phyloP scores from a whole-genome alignment of 1,140 invertebrate species.

The Potamilus streckersoni region DNA sequence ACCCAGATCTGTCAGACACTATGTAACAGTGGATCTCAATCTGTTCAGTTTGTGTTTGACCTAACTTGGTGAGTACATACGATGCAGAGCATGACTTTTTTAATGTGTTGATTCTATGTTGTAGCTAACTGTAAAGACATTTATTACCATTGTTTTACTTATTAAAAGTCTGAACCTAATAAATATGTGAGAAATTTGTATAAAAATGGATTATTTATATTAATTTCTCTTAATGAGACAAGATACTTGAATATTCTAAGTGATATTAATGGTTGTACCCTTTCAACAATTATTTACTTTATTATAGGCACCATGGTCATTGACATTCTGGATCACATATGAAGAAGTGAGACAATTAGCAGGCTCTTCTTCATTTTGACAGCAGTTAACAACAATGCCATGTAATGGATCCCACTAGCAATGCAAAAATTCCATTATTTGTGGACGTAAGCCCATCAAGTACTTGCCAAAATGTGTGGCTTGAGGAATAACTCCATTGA shows the following conservation, averaged over 20 bases:
- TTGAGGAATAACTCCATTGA: too few species aligned
- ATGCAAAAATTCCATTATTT: too few species aligned
- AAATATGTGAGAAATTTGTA: background rate
- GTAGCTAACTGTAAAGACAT: background rate
- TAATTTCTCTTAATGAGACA: background rate
- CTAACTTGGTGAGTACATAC: too few species aligned
- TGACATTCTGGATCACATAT: constrained; percentile 79
- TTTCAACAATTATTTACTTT: background rate
- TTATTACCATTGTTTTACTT: background rate
- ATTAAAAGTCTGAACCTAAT: background rate
- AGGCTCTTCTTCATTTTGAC: constrained; percentile 73
- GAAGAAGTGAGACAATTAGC: constrained; percentile 74
- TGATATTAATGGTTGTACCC: background rate
- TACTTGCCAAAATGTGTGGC: too few species aligned
- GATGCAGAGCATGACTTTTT: too few species aligned
- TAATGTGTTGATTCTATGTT: background rate
- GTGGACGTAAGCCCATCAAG: too few species aligned
- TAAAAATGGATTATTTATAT: background rate
- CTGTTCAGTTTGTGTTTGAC: too few species aligned
- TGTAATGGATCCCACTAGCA: too few species aligned
- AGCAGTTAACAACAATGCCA: too few species aligned
- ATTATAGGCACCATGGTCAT: constrained; percentile 76
- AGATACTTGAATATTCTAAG: background rate
- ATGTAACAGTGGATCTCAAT: too few species aligned
- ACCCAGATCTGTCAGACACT: too few species aligned